Evolutionary conservation across 1,140 invertebrate genomes (phyloP).

Genomic region (Archivesica marissinica): DNA sequence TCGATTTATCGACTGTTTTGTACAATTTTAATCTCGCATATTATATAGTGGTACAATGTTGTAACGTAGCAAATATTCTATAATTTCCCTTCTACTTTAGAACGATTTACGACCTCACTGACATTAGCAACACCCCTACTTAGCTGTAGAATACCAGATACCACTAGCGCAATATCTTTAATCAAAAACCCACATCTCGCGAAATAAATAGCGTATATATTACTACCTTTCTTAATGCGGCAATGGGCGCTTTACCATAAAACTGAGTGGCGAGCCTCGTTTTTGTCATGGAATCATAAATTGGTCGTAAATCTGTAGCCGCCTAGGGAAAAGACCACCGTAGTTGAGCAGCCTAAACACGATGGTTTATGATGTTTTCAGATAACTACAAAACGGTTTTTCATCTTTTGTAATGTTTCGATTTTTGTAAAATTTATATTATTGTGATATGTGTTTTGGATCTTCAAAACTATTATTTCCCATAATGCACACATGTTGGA

Average conservation of each 20-base stretch:
- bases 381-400: not conserved
- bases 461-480: too few species aligned
- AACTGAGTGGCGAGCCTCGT: constrained; percentile 11
- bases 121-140: constrained; percentile 39
- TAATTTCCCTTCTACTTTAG: not conserved
- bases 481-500: too few species aligned
- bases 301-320: constrained; percentile 50
- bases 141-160: constrained; percentile 19
- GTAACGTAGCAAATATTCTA: too few species aligned
- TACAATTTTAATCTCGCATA: too few species aligned
- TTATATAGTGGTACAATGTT: too few species aligned
- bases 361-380: constrained; percentile 29
- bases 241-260: constrained; percentile 33
- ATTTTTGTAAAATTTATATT: too few species aligned
- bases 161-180: constrained; percentile 1
- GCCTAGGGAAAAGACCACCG: constrained; percentile 54
- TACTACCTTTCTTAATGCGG: constrained; percentile 26
- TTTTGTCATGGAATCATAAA: constrained; percentile 50
- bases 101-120: constrained; percentile 41
- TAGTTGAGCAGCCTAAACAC: constrained; percentile 11
- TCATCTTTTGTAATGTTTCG: too few species aligned
- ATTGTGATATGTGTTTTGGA: too few species aligned
- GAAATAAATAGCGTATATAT: constrained; percentile 43
- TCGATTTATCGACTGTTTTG: too few species aligned
- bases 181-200: constrained; percentile 19